A percentile compares a stretch with the other conserved stretches of the same genome.
phyloP scores from a whole-genome alignment of 2,888 invertebrate genomes.

The Platypus cylindrus region DNA sequence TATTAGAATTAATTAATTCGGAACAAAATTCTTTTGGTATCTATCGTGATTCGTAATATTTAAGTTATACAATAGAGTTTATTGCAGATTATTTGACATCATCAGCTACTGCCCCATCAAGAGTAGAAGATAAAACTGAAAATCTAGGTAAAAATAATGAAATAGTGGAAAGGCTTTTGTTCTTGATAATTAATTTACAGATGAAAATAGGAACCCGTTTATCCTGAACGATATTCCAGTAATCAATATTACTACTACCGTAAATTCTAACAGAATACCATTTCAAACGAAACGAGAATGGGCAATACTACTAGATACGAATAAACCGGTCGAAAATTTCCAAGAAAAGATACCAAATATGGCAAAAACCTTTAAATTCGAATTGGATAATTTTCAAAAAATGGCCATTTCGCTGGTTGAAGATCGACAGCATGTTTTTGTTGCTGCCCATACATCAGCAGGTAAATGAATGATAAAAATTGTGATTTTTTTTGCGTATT shows the following conservation, averaged over 20 bases:
- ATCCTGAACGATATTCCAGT: too few species aligned
- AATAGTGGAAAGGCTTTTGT: too few species aligned
- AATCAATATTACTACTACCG: too few species aligned
- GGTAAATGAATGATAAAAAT: constrained; percentile 36
- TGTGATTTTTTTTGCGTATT: background rate
- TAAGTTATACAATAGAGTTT: too few species aligned
- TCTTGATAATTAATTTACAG: too few species aligned
- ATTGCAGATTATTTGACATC: too few species aligned
- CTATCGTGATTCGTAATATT: background rate
- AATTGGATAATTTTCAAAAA: constrained; percentile 94
- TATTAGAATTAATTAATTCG: constrained; percentile 47
- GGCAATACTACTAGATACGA: constrained; percentile 79
- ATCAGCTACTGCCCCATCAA: too few species aligned
- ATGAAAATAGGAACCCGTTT: too few species aligned
- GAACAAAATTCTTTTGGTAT: constrained; percentile 48
- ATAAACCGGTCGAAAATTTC: constrained; percentile 69
- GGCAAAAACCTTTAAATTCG: constrained; percentile 79
- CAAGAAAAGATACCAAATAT: constrained; percentile 66
- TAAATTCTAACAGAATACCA: too few species aligned
- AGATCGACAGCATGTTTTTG: constrained; percentile 89
- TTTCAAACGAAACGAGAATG: too few species aligned
- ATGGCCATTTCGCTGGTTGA: constrained; percentile 91
- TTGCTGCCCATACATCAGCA: constrained; percentile 98
- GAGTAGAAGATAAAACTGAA: too few species aligned
- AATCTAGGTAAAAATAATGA: too few species aligned